Evolutionary conservation across 2,113 vertebrate species (phyloP), one percentile per base, ranked within the genome.

Genomic region (Zootoca vivipara): DNA sequence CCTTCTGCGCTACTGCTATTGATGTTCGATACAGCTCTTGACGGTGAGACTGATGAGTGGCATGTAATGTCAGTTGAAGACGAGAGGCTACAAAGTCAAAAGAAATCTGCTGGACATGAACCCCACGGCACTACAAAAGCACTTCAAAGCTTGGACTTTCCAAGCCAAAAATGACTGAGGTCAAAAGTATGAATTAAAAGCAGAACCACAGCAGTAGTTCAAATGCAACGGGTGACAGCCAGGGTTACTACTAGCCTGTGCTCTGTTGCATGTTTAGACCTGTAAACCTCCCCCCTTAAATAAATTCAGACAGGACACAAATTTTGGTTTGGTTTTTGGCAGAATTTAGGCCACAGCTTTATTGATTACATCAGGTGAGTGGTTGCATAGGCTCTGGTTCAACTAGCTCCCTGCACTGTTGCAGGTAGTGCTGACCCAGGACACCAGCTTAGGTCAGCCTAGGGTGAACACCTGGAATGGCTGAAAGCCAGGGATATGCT

Each of bases 71-170:
- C 64, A 88, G 30, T 86, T 75, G 38, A 92, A 87, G 38, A 75
- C 33, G 22, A 83, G 62, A 90, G 85, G 16, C 1, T 70, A 1
- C 42, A 90, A 62, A 0, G 0, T 80, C 24, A 78, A 83, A 88
- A 90, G 0, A 70, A 74, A 65, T 35, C 81, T 4, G 83, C 78
- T 89, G 28, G 80, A 89, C 9, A 33, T 40, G 1, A 78, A 83
- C 79, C 15, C 64, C 22, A 40, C 0, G 0, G 24, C 67, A 85
- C 2, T 70, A 13, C 0, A n/a, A 5, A 83, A 85, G 13, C 16
- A 83, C 7, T 87, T 81, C 73, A 79, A 72, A 81, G n/a, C 67
- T 40, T 16, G 82, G 62, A 56, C 9, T 87, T 91, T 82, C 73
- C 86, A 26, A 9, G 78, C 9, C 30, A 69, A 77, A 26, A 83